phyloP scores from a whole-genome alignment of 1,140 invertebrate genomes.

The Bicyclus anynana region DNA sequence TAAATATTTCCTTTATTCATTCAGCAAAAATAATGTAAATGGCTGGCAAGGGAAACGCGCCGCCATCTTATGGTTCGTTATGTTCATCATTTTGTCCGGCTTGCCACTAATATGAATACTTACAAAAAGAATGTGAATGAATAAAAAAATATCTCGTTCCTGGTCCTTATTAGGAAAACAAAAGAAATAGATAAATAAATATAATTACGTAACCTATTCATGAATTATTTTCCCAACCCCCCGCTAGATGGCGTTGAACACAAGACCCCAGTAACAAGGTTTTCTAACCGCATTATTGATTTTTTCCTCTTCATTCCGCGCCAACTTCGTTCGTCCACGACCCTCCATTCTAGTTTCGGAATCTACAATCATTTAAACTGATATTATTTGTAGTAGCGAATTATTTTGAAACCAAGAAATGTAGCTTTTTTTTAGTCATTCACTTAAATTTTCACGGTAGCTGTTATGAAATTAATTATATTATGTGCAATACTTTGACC shows the following conservation, averaged over 20 bases:
- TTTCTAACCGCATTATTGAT: conserved; percentile 29
- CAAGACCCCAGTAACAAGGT: not conserved
- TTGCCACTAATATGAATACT: no score
- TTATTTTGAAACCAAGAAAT: conserved; percentile 18
- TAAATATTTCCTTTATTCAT: no score
- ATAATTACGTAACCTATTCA: no score
- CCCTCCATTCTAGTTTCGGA: conserved; percentile 30
- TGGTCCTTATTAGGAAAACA: no score
- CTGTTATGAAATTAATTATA: conserved; percentile 8
- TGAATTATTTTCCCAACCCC: conserved; percentile 11
- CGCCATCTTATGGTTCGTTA: no score
- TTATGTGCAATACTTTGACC: conserved; percentile 16
- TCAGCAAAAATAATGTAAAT: no score
- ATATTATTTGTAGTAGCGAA: not conserved
- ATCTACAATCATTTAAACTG: conserved; percentile 24
- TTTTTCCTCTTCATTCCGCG: conserved; percentile 15
- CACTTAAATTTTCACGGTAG: not conserved
- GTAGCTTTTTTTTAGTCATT: conserved; percentile 17
- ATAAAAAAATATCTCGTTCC: no score
- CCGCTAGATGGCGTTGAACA: conserved; percentile 21
- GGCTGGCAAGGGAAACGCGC: no score
- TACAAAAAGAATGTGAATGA: no score
- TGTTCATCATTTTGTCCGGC: no score
- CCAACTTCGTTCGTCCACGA: conserved; percentile 23
- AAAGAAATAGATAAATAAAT: no score